Base-by-base conservation (phyloP, 2,888 invertebrate species). In the Cistogaster globosa region DNA sequence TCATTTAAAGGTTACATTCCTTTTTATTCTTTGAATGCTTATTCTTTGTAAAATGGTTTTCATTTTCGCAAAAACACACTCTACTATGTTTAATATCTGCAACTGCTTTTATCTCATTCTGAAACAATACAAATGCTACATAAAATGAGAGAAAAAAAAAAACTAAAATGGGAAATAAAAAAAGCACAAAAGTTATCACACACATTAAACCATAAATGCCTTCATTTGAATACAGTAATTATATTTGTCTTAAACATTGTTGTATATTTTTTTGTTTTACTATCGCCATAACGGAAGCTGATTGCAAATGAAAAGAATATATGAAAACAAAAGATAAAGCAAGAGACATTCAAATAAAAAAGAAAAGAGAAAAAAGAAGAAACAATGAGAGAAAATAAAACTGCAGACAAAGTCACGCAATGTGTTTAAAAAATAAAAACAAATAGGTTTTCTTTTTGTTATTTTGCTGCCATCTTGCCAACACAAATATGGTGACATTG, bases 351-450 rank as follows among this genome's bases (percentile, higher is more conserved):
- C 11, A 42, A 77, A 68, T n/a, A 53, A 53, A 22, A 60, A 7
- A 71, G 6, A 5, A 32, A 32, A 6, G 6, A 32, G 32, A 3
- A 8, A 7, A 32, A 32, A 32, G 32, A 32, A 32, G 2, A 0
- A 32, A 0, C 5, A 32, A 32, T 5, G 6, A 32, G 6, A 7
- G 2, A 32, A 32, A 32, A 32, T 32, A 32, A 62, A 65, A 60
- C 51, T 60, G 78, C 67, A 82, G 69, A 78, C 82, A 78, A 75
- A 82, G 85, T 85, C 85, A 85, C 82, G 85, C 85, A 78, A 85
- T 55, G 42, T 36, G 38, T 68, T 67, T 42, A 8, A 67, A 42
- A 74, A 26, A 32, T 45, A 36, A 14, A 75, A 65, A 80, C 18
- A 53, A 60, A 53, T 38, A 57, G 42, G 2, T 63, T 45, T 62